Evolutionary conservation across 2,113 vertebrate species (phyloP), one percentile per base, ranked within the genome.

Genomic region (Crotalus horridus): DNA sequence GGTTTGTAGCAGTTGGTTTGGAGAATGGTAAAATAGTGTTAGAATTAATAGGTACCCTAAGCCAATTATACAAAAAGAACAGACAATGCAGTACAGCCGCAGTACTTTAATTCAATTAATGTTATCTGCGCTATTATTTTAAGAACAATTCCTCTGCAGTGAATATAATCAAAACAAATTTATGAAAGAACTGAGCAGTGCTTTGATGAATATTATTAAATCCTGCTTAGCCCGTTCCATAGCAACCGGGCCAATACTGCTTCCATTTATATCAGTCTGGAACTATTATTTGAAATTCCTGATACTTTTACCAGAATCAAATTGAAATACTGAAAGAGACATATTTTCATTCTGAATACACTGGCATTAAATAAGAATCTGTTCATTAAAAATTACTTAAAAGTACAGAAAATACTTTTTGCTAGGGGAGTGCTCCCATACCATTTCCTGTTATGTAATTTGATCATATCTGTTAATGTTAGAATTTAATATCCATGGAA

Each of bases 71-170:
- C 53, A 74, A 87, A 85, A 43, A n/a, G 48, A 85, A 64, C n/a
- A 17, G 10, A 29, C 24, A 12, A 33, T 3, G 46, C 23, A 51
- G 33, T 51, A 4, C 46, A n/a, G 29, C 29, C 51, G 81, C 39
- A 85, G 33, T 59, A 58, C 20, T 88, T 88, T 93, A 93, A 58
- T 54, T 64, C 59, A 64, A 69, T 85, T 90, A 69, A 88, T 21
- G 29, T 46, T 12, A 9, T 54, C 33, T 74, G n/a, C 33, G 53
- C 21, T 33, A 74, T 88, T 74, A 88, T 54, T 93, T 88, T n/a
- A 89, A 91, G 20, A 53, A 89, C 74, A 21, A 69, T 81, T 33
- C 59, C 48, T 56, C 43, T 58, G 24, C 24, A 91, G 61, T 13
- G 26, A 55, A 88, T 58, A 48, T 81, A 33, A 93, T 86, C 20